Percentiles rank a stretch among this genome's conserved stretches.
phyloP scores from a whole-genome alignment of 2,888 invertebrate genomes.

The Xanthia icteritia region DNA sequence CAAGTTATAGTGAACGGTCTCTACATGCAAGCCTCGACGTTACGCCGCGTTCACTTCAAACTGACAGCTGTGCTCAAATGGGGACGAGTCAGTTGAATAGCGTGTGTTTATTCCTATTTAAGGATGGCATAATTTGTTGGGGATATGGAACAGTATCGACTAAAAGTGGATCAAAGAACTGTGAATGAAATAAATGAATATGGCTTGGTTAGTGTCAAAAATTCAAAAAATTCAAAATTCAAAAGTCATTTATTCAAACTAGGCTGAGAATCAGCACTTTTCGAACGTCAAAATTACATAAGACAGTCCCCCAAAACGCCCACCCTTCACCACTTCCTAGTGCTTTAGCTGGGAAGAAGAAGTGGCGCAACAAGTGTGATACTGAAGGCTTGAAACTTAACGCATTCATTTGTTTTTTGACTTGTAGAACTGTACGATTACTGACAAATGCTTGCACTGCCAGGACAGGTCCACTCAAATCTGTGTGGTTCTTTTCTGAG shows the following conservation, averaged over 20 bases:
- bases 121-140: conserved; percentile 2
- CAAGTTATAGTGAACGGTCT: too few relatives aligned
- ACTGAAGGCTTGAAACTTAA: neutral
- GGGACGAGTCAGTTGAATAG: conserved; percentile 27
- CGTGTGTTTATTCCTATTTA: conserved; percentile 28
- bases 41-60: conserved; percentile 14
- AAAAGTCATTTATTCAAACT: too few relatives aligned
- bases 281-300: too few relatives aligned
- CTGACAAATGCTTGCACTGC: too few relatives aligned
- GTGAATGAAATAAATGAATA: neutral
- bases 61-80: conserved; percentile 30
- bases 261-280: too few relatives aligned
- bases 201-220: neutral
- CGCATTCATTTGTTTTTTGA: neutral
- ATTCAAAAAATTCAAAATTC: too few relatives aligned
- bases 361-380: too few relatives aligned
- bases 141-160: neutral
- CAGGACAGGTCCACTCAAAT: too few relatives aligned
- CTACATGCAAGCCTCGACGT: neutral
- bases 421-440: neutral
- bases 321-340: too few relatives aligned
- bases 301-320: too few relatives aligned
- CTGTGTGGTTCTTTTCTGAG: too few relatives aligned
- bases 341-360: too few relatives aligned
- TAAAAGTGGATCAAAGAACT: neutral